phyloP scores from a whole-genome alignment of 2,888 invertebrate species.

The Pseudeuparius sepicola region DNA sequence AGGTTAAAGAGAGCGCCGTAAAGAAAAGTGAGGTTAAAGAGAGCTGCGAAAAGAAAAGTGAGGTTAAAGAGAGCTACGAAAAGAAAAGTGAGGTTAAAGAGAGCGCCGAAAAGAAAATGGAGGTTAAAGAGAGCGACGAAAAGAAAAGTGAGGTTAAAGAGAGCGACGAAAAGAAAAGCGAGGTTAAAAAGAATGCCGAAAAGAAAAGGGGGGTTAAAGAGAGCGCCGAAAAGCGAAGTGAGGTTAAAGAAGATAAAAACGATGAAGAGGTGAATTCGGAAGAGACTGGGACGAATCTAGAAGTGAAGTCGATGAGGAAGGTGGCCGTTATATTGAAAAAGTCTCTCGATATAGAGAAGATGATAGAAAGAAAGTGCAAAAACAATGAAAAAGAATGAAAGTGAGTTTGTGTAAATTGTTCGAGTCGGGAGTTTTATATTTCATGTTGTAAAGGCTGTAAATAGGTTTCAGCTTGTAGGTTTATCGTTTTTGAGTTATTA shows the following conservation, averaged over 20 bases:
- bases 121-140: constrained; percentile 7
- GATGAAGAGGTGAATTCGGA: not conserved
- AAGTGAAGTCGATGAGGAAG: constrained; percentile 1
- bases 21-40: no score
- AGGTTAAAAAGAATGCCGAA: constrained; percentile 4
- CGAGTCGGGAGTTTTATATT: no score
- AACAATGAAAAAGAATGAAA: not conserved
- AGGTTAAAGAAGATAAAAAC: not conserved
- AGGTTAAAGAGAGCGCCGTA: no score
- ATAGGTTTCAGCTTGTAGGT: no score
- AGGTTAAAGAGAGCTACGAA: constrained; percentile 13
- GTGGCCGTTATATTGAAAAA: constrained; percentile 21
- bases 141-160: constrained; percentile 5
- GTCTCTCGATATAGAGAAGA: constrained; percentile 22
- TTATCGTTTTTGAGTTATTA: no score
- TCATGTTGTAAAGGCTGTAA: no score
- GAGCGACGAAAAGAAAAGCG: constrained; percentile 8
- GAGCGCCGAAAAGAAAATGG: constrained; percentile 10
- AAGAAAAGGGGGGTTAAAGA: constrained; percentile 3
- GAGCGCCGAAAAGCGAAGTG: not conserved
- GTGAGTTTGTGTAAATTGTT: no score
- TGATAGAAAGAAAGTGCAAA: constrained; percentile 17
- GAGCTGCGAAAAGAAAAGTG: constrained; percentile 11
- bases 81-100: constrained; percentile 8
- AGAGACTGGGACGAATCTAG: not conserved